phyloP scores from a whole-genome alignment of 2,888 invertebrate species.

The Stegana nigrithorax region DNA sequence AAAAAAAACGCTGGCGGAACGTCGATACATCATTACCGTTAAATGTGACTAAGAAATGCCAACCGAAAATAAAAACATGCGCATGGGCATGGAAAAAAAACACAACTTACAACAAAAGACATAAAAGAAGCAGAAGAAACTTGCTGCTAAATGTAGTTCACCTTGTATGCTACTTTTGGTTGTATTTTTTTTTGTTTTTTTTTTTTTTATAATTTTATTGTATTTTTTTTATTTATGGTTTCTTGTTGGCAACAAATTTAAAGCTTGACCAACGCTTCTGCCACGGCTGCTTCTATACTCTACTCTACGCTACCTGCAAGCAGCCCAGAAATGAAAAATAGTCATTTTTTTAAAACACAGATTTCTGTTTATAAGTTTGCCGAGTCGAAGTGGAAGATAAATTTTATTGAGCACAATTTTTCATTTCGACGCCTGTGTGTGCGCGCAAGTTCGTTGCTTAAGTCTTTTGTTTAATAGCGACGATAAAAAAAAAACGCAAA shows the following conservation, averaged over 20 bases:
- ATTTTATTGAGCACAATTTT: too few species aligned
- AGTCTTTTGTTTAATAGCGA: slow-evolving; percentile 44
- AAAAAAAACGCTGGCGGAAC: not conserved
- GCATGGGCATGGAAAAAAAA: slow-evolving; percentile 8
- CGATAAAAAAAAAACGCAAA: not conserved
- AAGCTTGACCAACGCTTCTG: not conserved
- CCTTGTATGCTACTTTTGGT: slow-evolving; percentile 37
- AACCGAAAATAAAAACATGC: slow-evolving; percentile 14
- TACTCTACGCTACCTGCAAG: too few species aligned
- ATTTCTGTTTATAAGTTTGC: too few species aligned
- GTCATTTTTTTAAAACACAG: too few species aligned
- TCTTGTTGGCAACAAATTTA: slow-evolving; percentile 14
- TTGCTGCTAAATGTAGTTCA: slow-evolving; percentile 35
- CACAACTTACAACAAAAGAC: not conserved
- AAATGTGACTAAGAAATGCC: not conserved
- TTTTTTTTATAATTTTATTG: slow-evolving; percentile 19
- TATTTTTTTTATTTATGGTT: slow-evolving; percentile 38
- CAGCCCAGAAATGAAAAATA: too few species aligned
- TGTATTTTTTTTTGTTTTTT: slow-evolving; percentile 10
- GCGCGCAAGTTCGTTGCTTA: slow-evolving; percentile 52
- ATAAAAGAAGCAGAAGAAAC: slow-evolving; percentile 14
- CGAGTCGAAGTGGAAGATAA: too few species aligned
- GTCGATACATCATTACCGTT: not conserved
- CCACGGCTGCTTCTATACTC: too few species aligned
- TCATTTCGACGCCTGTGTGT: too few species aligned